These are phyloP conservation scores for Bambusicola thoracicus DNA, from an alignment of 2,113 vertebrate species.

Conservation along the genomic window DNA sequence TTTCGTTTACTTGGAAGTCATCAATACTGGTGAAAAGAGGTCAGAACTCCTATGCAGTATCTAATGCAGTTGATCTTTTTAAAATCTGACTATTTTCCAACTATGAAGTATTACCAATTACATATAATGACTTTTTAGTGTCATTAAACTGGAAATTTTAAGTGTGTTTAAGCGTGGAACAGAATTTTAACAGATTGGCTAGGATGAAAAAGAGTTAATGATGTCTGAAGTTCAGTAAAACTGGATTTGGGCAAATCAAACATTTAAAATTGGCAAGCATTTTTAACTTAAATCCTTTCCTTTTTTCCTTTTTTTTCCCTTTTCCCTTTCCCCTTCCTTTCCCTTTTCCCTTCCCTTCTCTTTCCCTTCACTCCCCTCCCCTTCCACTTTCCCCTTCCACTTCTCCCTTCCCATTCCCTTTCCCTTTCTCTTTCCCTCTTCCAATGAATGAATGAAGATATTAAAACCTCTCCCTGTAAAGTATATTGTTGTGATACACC, in stretches of 20 bases:
- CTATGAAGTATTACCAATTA: not conserved
- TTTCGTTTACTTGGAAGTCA: not conserved
- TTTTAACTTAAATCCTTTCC: not conserved
- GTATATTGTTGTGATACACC: not conserved
- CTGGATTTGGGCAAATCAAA: not conserved
- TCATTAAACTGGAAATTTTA: not conserved
- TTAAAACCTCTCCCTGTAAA: not conserved
- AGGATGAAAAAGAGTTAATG: not conserved
- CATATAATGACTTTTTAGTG: not conserved
- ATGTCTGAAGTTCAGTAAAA: not conserved
- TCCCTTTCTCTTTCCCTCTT: no score
- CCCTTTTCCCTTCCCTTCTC: no score
- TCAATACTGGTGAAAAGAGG: not conserved
- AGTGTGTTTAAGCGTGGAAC: not conserved
- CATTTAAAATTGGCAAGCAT: not conserved
- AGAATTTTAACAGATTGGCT: rapidly evolving
- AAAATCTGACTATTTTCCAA: not conserved
- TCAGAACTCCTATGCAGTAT: not conserved
- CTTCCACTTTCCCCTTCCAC: no score
- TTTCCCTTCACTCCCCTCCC: no score
- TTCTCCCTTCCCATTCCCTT: no score
- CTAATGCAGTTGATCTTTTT: not conserved
- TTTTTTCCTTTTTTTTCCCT: no score
- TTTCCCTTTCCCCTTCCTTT: no score
- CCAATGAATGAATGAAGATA: not conserved